phyloP scores from a whole-genome alignment of 2,888 invertebrate genomes.

The Spatulosminthurus flaviceps region DNA sequence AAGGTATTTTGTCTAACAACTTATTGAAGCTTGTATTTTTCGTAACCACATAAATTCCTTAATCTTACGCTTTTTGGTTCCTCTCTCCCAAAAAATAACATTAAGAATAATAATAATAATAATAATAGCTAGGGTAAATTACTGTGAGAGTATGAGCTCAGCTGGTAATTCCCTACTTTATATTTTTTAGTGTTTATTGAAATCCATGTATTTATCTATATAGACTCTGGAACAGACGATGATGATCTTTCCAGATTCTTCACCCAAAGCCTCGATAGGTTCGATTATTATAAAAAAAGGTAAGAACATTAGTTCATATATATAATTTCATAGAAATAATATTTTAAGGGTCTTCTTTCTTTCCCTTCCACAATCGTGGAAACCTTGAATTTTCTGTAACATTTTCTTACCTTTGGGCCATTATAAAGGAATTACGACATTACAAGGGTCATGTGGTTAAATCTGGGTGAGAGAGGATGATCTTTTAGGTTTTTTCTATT shows the following conservation, averaged over 20 bases:
- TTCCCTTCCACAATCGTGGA: conserved; percentile 4
- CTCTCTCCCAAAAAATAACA: neutral
- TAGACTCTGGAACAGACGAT: no score
- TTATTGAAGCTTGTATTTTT: neutral
- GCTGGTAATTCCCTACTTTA: neutral
- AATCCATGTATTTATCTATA: neutral
- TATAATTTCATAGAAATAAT: neutral
- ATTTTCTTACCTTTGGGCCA: neutral
- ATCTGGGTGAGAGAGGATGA: neutral
- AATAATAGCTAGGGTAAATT: neutral
- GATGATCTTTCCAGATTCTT: neutral
- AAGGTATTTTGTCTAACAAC: neutral
- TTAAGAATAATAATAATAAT: neutral
- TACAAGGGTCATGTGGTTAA: neutral
- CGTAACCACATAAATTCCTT: neutral
- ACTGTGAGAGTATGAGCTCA: neutral
- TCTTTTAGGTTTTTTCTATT: neutral
- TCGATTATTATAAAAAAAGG: neutral
- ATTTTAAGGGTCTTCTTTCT: neutral
- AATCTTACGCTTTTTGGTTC: no score
- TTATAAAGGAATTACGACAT: neutral
- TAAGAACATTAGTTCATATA: neutral
- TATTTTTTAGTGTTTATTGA: conserved; percentile 7
- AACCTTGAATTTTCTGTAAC: neutral
- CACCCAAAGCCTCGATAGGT: neutral